Percentiles rank a stretch among this genome's conserved stretches.
Evolutionary conservation across 2,888 invertebrate genomes (phyloP).

Genomic region (Rhogogaster chlorosoma): DNA sequence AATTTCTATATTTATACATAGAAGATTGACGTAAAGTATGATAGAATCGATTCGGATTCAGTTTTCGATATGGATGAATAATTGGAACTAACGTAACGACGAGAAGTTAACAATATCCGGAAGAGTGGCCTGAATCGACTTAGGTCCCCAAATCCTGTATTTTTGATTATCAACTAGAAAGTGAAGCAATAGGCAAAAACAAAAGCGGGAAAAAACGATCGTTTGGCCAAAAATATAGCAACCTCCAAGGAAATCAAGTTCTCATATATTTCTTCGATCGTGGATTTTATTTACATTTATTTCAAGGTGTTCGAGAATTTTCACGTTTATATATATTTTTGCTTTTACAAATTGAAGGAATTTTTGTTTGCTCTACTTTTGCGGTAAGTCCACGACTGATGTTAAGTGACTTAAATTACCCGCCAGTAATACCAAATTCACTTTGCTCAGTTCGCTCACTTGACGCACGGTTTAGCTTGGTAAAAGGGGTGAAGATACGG

Average conservation of each 20-base stretch:
- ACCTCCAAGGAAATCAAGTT: not conserved
- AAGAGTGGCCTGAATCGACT: not conserved
- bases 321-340: not conserved
- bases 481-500: not conserved
- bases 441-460: not conserved
- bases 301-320: not conserved
- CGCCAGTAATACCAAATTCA: constrained; percentile 18
- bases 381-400: constrained; percentile 5
- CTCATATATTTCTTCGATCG: not conserved
- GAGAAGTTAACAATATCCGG: not conserved
- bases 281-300: not conserved
- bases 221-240: constrained; percentile 1
- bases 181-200: not conserved
- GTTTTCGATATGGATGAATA: too few species aligned
- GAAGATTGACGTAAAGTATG: too few species aligned
- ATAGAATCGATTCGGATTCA: too few species aligned
- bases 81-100: too few species aligned
- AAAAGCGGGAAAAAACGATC: not conserved
- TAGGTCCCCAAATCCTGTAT: not conserved
- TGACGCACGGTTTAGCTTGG: not conserved
- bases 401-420: constrained; percentile 30
- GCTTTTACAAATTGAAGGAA: constrained; percentile 10
- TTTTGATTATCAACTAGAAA: not conserved
- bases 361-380: constrained; percentile 15
- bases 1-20: too few species aligned